phyloP scores from a whole-genome alignment of 2,113 vertebrate species.

The Hippolais icterina region DNA sequence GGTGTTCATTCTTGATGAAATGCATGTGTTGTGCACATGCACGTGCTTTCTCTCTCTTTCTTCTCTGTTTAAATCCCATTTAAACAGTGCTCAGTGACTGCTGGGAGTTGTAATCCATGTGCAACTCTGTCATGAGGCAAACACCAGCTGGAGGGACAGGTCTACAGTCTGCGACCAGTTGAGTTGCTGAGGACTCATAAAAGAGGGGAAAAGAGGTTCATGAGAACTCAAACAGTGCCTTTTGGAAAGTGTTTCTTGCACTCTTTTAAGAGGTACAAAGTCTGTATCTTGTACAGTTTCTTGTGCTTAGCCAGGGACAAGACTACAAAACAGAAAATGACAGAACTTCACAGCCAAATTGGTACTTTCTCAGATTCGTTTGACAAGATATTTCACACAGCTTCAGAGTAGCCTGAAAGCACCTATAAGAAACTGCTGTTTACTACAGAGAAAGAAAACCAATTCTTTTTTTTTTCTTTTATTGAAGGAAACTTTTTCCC shows the following conservation, averaged over 20 bases:
- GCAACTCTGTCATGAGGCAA: constrained; percentile 26
- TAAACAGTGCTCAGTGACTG: constrained; percentile 23
- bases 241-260: constrained; percentile 45
- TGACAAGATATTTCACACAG: constrained; percentile 22
- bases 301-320: not conserved
- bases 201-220: not conserved
- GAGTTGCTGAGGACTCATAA: constrained; percentile 5
- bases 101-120: constrained; percentile 20
- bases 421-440: not conserved
- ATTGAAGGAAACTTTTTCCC: not conserved
- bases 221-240: not conserved
- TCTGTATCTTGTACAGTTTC: not conserved
- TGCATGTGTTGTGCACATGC: not conserved
- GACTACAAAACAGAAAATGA: not conserved
- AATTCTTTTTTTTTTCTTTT: not conserved
- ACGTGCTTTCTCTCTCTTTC: constrained; percentile 13
- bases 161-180: not conserved
- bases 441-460: not conserved
- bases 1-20: constrained; percentile 7
- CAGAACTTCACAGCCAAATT: constrained; percentile 25
- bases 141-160: constrained; percentile 6
- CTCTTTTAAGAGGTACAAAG: not conserved
- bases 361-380: constrained; percentile 5
- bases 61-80: constrained; percentile 38
- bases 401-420: not conserved